phyloP scores from a whole-genome alignment of 1,140 invertebrate genomes.

The Eupristina koningsbergeri region DNA sequence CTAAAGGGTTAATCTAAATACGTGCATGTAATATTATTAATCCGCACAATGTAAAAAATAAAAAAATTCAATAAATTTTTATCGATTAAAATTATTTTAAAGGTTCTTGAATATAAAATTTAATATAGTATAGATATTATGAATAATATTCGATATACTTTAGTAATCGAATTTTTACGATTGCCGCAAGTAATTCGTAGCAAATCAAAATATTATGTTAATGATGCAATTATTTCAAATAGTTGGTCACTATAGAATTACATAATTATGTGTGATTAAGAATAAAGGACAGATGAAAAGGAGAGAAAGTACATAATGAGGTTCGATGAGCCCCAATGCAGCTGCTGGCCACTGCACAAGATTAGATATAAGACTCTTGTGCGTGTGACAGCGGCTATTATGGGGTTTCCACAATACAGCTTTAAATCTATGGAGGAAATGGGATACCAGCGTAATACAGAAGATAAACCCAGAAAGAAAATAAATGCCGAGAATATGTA shows the following conservation, averaged over 20 bases:
- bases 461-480: slow-evolving; percentile 45
- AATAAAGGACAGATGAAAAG: background rate
- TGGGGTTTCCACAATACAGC: slow-evolving; percentile 75
- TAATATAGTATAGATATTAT: no score
- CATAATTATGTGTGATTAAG: background rate
- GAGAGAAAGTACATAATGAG: background rate
- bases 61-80: no score
- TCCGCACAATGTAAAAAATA: no score
- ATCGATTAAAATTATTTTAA: no score
- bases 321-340: slow-evolving; percentile 81
- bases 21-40: no score
- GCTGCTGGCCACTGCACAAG: slow-evolving; percentile 97
- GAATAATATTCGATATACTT: no score
- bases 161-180: no score
- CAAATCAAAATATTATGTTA: no score
- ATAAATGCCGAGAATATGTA: slow-evolving; percentile 15
- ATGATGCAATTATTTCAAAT: no score
- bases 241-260: background rate
- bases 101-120: no score
- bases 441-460: slow-evolving; percentile 48
- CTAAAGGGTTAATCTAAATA: no score
- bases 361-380: slow-evolving; percentile 93
- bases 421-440: slow-evolving; percentile 55
- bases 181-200: no score
- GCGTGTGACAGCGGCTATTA: slow-evolving; percentile 97